Conservation (phyloP, 2,797 vertebrate genomes). For the Gorsachius magnificus region DNA sequence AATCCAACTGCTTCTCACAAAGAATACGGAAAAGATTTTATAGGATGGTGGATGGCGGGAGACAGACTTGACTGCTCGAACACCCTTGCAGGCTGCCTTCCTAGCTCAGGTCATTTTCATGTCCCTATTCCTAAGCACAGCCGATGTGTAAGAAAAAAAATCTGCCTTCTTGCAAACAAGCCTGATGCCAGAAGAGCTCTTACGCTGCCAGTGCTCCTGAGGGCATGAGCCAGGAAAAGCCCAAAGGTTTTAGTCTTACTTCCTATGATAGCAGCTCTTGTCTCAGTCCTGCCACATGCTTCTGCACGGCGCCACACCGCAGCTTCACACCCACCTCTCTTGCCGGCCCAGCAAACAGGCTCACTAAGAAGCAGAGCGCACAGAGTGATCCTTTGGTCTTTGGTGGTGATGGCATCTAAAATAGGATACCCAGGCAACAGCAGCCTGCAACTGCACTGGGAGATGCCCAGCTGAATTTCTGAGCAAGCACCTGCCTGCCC, state of each 20-base stretch:
- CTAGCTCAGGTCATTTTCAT: not conserved
- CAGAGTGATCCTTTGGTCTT: not conserved
- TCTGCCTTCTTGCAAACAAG: not conserved
- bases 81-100: not conserved
- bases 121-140: not conserved
- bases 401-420: not conserved
- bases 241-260: not conserved
- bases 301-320: fast-evolving
- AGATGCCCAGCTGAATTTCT: not conserved
- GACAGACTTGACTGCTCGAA: not conserved
- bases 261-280: not conserved
- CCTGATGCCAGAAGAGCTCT: not conserved
- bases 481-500: not conserved
- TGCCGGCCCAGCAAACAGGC: not conserved
- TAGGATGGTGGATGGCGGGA: not conserved
- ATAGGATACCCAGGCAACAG: not conserved
- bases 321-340: not conserved
- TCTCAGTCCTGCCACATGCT: not conserved
- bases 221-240: not conserved
- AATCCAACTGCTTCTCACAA: not conserved
- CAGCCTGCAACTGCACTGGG: not conserved
- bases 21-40: not conserved
- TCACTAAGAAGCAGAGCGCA: not conserved
- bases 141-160: not conserved
- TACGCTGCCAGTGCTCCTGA: not conserved